Evolutionary conservation across 2,888 invertebrate genomes (phyloP).

Genomic region (Platerodrilus igneus): DNA sequence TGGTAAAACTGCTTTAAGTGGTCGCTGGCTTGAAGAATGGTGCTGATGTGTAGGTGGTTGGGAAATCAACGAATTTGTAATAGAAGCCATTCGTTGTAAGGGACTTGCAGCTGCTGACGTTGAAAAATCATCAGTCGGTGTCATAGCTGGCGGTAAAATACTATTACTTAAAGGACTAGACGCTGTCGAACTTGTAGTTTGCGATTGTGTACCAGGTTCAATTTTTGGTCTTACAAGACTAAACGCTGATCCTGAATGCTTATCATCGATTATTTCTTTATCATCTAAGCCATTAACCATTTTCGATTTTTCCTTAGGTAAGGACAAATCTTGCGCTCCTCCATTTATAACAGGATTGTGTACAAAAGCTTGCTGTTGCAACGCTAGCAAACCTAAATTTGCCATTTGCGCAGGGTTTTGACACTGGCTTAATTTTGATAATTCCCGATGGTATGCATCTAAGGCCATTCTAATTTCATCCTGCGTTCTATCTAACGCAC

Average conservation of each 20-base stretch:
- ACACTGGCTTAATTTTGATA: conserved; percentile 76
- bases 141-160: conserved; percentile 79
- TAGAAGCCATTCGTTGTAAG: conserved; percentile 94
- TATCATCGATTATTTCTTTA: conserved; percentile 65
- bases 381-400: conserved; percentile 62
- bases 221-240: conserved; percentile 82
- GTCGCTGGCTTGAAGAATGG: conserved; percentile 78
- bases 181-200: conserved; percentile 70
- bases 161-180: conserved; percentile 82
- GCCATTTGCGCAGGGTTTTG: conserved; percentile 54
- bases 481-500: conserved; percentile 61
- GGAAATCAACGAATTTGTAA: conserved; percentile 93
- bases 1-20: conserved; percentile 92
- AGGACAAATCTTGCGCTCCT: conserved; percentile 76
- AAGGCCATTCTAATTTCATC: conserved; percentile 87
- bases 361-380: conserved; percentile 66
- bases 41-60: conserved; percentile 83
- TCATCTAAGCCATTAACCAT: conserved; percentile 62
- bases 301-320: conserved; percentile 73
- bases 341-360: conserved; percentile 58
- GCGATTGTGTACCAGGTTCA: conserved; percentile 67
- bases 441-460: conserved; percentile 89
- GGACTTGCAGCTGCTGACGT: conserved; percentile 85
- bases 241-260: conserved; percentile 79
- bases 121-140: conserved; percentile 75